Evolutionary conservation across 53 echinoderm and acorn worm genomes (phyloP), one percentile per base, ranked within the genome.

Genomic region (Antedon mediterranea): DNA sequence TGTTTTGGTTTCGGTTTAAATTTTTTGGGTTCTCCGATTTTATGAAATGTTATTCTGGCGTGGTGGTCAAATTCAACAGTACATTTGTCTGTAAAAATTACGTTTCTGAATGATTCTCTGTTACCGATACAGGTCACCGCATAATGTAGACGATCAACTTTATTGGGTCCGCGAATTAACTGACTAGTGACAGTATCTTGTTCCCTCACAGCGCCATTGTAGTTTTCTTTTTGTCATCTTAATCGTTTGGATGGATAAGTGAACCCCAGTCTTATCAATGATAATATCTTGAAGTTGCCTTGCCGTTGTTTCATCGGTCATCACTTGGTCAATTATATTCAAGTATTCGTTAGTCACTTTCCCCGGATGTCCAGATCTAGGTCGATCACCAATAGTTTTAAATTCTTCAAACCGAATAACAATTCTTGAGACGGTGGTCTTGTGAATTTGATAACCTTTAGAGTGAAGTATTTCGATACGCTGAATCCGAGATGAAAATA

Each of bases 11-110:
- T 85, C 3, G 85, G 80, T 34, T 80, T 85, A 0, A 85, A 72
- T 5, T 6, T 57, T 8, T 23, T 8, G 9, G 57, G 57, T 57
- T 57, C 32, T 18, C 75, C 31, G 0, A 75, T 37, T 28, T 75
- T 81, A 43, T 75, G 29, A 27, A 81, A 74, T 29, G 75, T 75
- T 31, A 85, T 81, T 30, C 73, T 85, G 6, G 85, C 77, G 31
- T 85, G 85, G 18, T 81, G 32, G 0, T 85, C 85, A 0, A 85
- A 20, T 34, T 81, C 76, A 41, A 85, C 43, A 0, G 81, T 42
- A 0, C 81, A 81, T 73, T 85, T 85, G 44, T 81, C 85, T 8
- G 81, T 81, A 32, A 81, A 85, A 18, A 81, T 74, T 42, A 85
- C 78, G 77, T 81, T 43, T 0, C 33, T 30, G 15, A 85, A 85